These are phyloP conservation scores for Rhinoraja longicauda DNA, from an alignment of 2,797 vertebrate genomes.

Conservation along the genomic window DNA sequence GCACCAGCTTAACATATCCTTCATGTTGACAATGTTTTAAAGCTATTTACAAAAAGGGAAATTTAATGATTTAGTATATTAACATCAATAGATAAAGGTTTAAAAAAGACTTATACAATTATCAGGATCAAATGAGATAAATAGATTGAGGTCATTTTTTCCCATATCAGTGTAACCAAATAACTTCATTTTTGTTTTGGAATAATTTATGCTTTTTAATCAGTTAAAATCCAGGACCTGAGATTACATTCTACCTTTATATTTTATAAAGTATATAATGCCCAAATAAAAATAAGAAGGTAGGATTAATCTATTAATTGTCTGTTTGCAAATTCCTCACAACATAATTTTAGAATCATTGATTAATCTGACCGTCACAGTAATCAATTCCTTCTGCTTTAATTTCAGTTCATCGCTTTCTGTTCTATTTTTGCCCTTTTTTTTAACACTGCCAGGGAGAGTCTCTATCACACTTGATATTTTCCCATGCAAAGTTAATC, in stretches of 20 bases:
- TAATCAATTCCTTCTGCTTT: background rate
- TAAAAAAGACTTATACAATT: background rate
- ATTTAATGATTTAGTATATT: constrained; percentile 15
- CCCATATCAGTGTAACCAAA: background rate
- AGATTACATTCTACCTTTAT: background rate
- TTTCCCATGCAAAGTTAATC: background rate
- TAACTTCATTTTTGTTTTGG: background rate
- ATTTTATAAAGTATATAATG: background rate
- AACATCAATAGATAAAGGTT: too few species aligned
- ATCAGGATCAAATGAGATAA: background rate
- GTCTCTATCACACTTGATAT: background rate
- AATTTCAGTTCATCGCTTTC: background rate
- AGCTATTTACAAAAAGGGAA: background rate
- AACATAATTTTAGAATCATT: background rate
- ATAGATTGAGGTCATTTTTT: background rate
- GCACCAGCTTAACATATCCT: background rate
- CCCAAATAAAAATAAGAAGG: background rate
- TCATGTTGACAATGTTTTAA: background rate
- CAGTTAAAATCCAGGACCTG: background rate
- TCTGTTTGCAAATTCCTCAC: background rate
- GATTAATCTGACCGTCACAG: background rate
- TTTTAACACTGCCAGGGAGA: too few species aligned
- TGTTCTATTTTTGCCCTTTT: too few species aligned
- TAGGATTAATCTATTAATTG: background rate
- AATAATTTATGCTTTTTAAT: background rate